Evolutionary conservation across 2,888 invertebrate species (phyloP), one percentile per base, ranked within the genome.

Genomic region (Meganola albula): DNA sequence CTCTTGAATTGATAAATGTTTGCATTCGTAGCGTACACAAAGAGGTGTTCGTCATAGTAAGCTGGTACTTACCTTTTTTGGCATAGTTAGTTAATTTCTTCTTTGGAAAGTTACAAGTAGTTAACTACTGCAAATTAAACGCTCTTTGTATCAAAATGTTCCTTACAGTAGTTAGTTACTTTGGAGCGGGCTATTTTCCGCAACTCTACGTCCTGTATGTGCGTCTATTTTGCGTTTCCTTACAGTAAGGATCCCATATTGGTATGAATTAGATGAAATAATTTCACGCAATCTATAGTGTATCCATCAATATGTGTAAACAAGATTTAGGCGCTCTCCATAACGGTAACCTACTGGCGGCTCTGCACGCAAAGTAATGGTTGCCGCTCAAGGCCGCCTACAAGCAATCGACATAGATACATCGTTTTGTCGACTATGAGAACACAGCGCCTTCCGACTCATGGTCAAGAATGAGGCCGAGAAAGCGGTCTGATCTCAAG

Each of bases 351-450:
- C 53, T 63, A 69, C 64, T 56, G 74, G 62, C 73, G 70, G 76
- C 72, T 78, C 61, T 72, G 79, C 80, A 82, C 82, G 80, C 83
- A 79, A 82, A 84, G 83, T 82, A 80, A 80, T 80, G 73, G 73
- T 69, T 67, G 72, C 63, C 65, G 78, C 71, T 84, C 84, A 83
- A 83, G 83, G 84, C 83, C 83, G 80, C 80, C 82, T 80, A 74
- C 77, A 73, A 78, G 74, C 76, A 74, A 78, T 82, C 80, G 82
- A 82, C 82, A 83, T 79, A 80, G 78, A 83, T 80, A 82, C 79
- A 82, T 82, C 71, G 67, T 65, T 74, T 76, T 76, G 77, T 74
- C 75, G 75, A 74, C 73, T 74, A 74, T 72, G 77, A 79, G 78
- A 79, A 77, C 74, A 68, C 67, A 73, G 73, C 72, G 62, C 63